These are phyloP conservation scores for Sthenelais limicola DNA, from an alignment of 2,888 invertebrate species.

Conservation along the genomic window DNA sequence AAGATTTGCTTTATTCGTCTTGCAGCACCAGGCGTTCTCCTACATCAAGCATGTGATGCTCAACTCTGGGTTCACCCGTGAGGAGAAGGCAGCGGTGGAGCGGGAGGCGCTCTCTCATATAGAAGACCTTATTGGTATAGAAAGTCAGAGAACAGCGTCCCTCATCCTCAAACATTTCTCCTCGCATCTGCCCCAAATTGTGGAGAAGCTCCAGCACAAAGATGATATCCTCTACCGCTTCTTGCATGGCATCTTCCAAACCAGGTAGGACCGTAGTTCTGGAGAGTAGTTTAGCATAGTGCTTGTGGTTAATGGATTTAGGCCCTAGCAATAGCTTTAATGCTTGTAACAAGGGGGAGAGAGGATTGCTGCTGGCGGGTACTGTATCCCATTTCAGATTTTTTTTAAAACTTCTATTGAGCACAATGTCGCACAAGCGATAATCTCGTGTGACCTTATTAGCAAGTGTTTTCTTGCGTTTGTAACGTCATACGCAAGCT, in stretches of 20 bases:
- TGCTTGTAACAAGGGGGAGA: too few relatives aligned
- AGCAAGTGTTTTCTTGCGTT: too few relatives aligned
- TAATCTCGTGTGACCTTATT: too few relatives aligned
- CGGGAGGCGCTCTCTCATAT: slow-evolving; percentile 67
- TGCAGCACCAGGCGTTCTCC: slow-evolving; percentile 76
- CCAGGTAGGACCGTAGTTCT: slow-evolving; percentile 72
- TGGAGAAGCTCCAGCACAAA: slow-evolving; percentile 56
- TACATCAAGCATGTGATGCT: slow-evolving; percentile 73
- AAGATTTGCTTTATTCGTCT: slow-evolving; percentile 32
- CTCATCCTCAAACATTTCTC: slow-evolving; percentile 77
- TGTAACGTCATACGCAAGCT: too few relatives aligned
- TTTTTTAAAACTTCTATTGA: too few relatives aligned
- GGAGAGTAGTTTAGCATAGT: too few relatives aligned
- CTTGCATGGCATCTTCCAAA: slow-evolving; percentile 76
- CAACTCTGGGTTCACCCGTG: slow-evolving; percentile 59
- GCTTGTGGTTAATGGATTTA: too few relatives aligned
- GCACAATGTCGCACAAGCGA: too few relatives aligned
- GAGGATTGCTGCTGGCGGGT: too few relatives aligned
- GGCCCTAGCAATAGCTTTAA: too few relatives aligned
- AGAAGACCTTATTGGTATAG: slow-evolving; percentile 76
- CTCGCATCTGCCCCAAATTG: slow-evolving; percentile 58
- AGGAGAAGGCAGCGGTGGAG: slow-evolving; percentile 67
- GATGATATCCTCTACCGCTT: slow-evolving; percentile 75
- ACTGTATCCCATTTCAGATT: too few relatives aligned
- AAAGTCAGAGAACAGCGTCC: slow-evolving; percentile 78